Percentiles rank a stretch among this genome's conserved stretches.
These are phyloP conservation scores for Phacellophora camtschatica DNA, from an alignment of 30 jellyfish, hydroid and myxozoan species.

Conservation along the genomic window DNA sequence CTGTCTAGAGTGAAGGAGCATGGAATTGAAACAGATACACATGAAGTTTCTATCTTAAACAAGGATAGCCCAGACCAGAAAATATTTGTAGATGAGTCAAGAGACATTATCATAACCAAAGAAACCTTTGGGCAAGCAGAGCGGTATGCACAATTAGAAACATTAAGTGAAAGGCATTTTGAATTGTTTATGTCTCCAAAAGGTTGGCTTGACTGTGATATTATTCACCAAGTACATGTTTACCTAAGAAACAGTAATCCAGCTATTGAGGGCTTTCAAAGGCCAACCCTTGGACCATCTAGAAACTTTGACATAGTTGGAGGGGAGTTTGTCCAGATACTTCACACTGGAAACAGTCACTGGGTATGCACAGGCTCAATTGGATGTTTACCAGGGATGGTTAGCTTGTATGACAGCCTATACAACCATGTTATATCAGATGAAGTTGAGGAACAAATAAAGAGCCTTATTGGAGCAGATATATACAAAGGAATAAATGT, in stretches of 20 bases:
- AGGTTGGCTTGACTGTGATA: constrained; percentile 61
- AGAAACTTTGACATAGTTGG: constrained; percentile 11
- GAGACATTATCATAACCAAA: not conserved
- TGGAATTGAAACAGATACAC: not conserved
- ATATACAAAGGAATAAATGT: constrained; percentile 26
- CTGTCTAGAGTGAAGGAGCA: constrained; percentile 40
- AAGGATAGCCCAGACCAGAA: constrained; percentile 38
- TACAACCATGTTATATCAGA: constrained; percentile 19
- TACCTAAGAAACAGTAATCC: constrained; percentile 49
- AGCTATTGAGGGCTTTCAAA: constrained; percentile 36
- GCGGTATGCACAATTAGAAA: constrained; percentile 21
- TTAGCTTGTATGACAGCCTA: constrained; percentile 33
- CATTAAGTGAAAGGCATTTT: constrained; percentile 27
- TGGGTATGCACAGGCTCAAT: constrained; percentile 51
- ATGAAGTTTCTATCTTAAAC: constrained; percentile 20
- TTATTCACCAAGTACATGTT: constrained; percentile 35
- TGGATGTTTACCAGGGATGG: constrained; percentile 37
- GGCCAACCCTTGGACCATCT: constrained; percentile 46
- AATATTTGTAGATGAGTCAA: constrained; percentile 14
- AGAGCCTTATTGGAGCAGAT: constrained; percentile 34
- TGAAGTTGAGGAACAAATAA: constrained; percentile 29
- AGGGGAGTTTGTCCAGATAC: constrained; percentile 43
- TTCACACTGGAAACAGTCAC: constrained; percentile 26
- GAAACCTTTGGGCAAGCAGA: constrained; percentile 44
- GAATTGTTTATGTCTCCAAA: constrained; percentile 38